Evolutionary conservation across 2,113 vertebrate genomes (phyloP), one percentile per base, ranked within the genome.

Genomic region (Cryptotis parvus): DNA sequence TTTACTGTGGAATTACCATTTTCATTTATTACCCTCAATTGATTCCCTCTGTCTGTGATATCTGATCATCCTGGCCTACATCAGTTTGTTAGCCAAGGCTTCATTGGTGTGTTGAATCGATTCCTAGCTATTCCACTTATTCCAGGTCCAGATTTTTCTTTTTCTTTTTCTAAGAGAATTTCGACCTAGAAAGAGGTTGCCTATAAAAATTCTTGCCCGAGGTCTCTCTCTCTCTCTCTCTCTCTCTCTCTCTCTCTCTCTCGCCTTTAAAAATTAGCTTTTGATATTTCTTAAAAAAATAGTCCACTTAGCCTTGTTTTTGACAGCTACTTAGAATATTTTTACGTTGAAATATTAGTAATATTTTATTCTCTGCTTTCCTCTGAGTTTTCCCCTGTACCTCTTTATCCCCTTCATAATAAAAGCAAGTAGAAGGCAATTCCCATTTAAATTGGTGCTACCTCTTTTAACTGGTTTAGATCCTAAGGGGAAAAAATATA

Each of bases 101-200:
- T 74, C 92, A 55, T 55, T 49, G 70, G 75, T 90, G 61, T n/a
- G 37, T 49, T 81, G 33, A 79, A 45, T 75, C 52, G 84, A 75
- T 96, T 93, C 83, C 86, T 91, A 66, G 33, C 9, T 92, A 83
- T 91, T 92, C 58, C 39, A 91, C 43, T 79, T 84, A 82, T 41
- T 93, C 88, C 79, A 95, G 89, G 80, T 92, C 96, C 73, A 84
- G 88, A 93, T 84, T 94, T 95, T 96, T 94, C 92, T 96, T 94
- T 95, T 90, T 95, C 86, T 94, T 79, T 63, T 70, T 92, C 69
- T 84, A 45, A 87, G 78, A 86, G 41, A 82, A 43, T 91, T 93
- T 73, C 45, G 35, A 95, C 88, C 88, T 96, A 95, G 93, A 97
- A 96, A 95, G 72, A 91, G n/a, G 68, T 61, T 88, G 39, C 68